Percentiles rank a stretch among this genome's conserved stretches.
Evolutionary conservation across 92 coral and sea anemone species (phyloP).

Genomic region (Desmophyllum pertusum): DNA sequence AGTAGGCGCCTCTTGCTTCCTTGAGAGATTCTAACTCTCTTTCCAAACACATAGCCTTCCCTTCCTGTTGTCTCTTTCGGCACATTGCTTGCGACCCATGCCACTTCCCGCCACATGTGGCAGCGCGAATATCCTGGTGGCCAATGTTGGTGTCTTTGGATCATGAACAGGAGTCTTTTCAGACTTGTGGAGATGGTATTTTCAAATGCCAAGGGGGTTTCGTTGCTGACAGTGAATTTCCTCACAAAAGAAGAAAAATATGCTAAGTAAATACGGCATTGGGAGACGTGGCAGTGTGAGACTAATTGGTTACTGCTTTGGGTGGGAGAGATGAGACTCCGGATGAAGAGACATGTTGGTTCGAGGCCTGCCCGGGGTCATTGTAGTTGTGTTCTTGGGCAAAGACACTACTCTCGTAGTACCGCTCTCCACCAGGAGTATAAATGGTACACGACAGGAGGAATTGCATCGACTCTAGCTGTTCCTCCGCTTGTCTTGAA

Average conservation of each 20-base stretch:
- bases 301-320: not conserved
- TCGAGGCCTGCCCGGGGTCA: not conserved
- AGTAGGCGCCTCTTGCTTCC: too few species aligned
- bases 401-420: not conserved
- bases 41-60: not conserved
- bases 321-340: too few species aligned
- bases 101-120: not conserved
- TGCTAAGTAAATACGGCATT: not conserved
- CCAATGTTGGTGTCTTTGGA: slow-evolving; percentile 28
- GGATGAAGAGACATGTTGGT: not conserved
- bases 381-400: not conserved
- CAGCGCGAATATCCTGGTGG: not conserved
- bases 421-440: not conserved
- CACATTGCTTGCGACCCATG: not conserved
- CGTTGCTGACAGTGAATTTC: not conserved
- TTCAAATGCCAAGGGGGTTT: not conserved
- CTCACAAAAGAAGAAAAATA: not conserved
- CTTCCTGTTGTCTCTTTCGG: not conserved
- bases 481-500: too few species aligned
- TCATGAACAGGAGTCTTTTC: slow-evolving; percentile 31
- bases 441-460: too few species aligned
- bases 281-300: not conserved
- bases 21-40: not conserved
- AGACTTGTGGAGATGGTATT: not conserved
- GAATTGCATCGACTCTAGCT: too few species aligned